Base-by-base conservation (phyloP, 2,797 vertebrate genomes). In the Chromobotia macracanthus region DNA sequence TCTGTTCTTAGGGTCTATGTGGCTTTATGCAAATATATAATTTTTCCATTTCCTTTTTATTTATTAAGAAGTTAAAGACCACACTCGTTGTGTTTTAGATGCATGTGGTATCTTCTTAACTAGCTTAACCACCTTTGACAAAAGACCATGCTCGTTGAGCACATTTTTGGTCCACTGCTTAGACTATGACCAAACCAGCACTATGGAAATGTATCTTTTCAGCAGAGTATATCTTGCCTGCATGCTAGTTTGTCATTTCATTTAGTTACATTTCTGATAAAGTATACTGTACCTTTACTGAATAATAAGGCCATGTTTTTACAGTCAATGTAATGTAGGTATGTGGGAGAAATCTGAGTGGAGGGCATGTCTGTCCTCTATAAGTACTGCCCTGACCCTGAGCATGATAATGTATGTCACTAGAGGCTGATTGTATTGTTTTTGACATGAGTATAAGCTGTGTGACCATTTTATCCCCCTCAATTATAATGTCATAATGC, bases 401-500 rank as follows among this genome's bases (percentile, higher is more conserved):
- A 31, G 41, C 44, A 63, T 50, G 19, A 53, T 41, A 71, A 78
- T 71, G 31, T 28, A 71, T 71, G 44, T 64, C 10, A 71, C n/a
- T 38, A 71, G 11, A 55, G 31, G 16, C 56, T 28, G 46, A 53
- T 55, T 5, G 48, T 72, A 72, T 25, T 0, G 1, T 65, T 66
- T 44, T 18, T 79, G 77, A 72, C 44, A 38, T 79, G 38, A 56
- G 48, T 65, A 25, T 5, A 78, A 12, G 69, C 46, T 53, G 28
- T 72, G 25, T 70, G 72, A 18, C 23, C 53, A 67, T 72, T 38
- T 75, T 58, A 60, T 56, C 50, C 65, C 44, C 55, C 63, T 38
- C 38, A 50, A 48, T 55, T 41, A 10, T 60, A 69, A 81, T 84
- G 71, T 81, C 65, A 71, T 64, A 15, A 41, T 51, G 75, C 28